A percentile compares a stretch with the other conserved stretches of the same genome.
Evolutionary conservation across 1,140 invertebrate species (phyloP).

Genomic region (Anastrepha ludens): DNA sequence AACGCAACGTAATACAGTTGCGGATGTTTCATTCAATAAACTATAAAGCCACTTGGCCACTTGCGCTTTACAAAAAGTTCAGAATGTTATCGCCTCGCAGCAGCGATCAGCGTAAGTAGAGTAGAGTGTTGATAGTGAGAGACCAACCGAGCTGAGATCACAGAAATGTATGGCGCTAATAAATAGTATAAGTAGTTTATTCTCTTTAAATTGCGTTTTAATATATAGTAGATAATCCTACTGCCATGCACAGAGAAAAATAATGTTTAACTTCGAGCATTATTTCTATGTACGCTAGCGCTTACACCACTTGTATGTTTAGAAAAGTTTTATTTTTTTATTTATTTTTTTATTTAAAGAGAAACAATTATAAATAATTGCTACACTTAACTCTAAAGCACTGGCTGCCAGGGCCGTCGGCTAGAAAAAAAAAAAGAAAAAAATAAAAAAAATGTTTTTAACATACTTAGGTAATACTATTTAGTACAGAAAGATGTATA

Average conservation of each 20-base stretch:
- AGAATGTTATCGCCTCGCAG: constrained; percentile 54
- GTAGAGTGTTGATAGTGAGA: background rate
- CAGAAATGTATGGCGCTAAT: background rate
- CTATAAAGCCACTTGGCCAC: background rate
- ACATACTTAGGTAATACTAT: too few relatives aligned
- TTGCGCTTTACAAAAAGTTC: constrained; percentile 39
- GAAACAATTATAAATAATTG: too few relatives aligned
- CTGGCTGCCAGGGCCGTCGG: too few relatives aligned
- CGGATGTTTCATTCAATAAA: background rate
- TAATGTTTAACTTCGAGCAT: too few relatives aligned
- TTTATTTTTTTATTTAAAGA: too few relatives aligned
- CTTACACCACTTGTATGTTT: too few relatives aligned
- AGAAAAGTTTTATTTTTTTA: too few relatives aligned
- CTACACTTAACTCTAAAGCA: too few relatives aligned
- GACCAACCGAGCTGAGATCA: background rate
- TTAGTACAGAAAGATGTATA: too few relatives aligned
- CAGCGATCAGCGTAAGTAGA: background rate
- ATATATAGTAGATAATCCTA: background rate
- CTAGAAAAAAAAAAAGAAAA: too few relatives aligned
- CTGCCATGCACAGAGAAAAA: background rate
- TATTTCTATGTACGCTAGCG: too few relatives aligned
- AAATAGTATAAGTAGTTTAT: background rate
- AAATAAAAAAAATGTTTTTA: too few relatives aligned
- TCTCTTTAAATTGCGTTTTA: background rate
- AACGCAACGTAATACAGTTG: background rate